A percentile compares a stretch with the other conserved stretches of the same genome.
Evolutionary conservation across 2,888 invertebrate species (phyloP).

Genomic region (Pherbina coryleti): DNA sequence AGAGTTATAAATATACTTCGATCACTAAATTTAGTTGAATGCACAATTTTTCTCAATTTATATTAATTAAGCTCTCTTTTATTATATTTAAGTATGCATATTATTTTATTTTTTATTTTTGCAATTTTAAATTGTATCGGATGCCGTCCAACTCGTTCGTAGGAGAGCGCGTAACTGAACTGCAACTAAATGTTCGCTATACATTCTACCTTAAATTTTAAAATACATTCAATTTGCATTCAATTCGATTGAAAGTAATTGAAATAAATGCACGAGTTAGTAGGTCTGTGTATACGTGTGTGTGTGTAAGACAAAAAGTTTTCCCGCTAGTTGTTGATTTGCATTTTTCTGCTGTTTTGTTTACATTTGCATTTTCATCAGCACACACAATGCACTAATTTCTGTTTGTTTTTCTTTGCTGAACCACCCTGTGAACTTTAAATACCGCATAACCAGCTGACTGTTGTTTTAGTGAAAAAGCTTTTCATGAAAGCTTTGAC

Average conservation of each 20-base stretch:
- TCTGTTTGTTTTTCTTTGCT: neutral
- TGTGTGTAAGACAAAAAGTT: conserved; percentile 10
- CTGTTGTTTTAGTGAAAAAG: too few species aligned
- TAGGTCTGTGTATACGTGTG: neutral
- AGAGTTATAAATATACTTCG: too few species aligned
- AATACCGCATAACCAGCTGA: too few species aligned
- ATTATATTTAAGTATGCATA: neutral
- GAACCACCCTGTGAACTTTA: too few species aligned
- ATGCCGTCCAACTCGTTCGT: neutral
- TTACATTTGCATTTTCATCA: conserved; percentile 45
- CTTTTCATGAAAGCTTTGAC: too few species aligned
- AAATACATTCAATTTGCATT: conserved; percentile 14
- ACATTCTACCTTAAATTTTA: neutral
- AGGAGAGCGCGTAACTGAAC: conserved; percentile 18
- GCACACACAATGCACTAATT: neutral
- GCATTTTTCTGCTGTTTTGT: conserved; percentile 36
- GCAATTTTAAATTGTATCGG: too few species aligned
- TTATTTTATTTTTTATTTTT: neutral
- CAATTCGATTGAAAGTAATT: conserved; percentile 10
- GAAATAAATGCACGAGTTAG: neutral
- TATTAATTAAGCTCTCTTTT: too few species aligned
- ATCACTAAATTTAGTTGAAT: too few species aligned
- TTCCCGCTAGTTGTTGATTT: conserved; percentile 18
- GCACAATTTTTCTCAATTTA: too few species aligned
- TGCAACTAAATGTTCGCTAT: neutral